A percentile compares a stretch with the other conserved stretches of the same genome.
These are phyloP conservation scores for Diaphora mendica DNA, from an alignment of 2,888 invertebrate genomes.

Conservation along the genomic window DNA sequence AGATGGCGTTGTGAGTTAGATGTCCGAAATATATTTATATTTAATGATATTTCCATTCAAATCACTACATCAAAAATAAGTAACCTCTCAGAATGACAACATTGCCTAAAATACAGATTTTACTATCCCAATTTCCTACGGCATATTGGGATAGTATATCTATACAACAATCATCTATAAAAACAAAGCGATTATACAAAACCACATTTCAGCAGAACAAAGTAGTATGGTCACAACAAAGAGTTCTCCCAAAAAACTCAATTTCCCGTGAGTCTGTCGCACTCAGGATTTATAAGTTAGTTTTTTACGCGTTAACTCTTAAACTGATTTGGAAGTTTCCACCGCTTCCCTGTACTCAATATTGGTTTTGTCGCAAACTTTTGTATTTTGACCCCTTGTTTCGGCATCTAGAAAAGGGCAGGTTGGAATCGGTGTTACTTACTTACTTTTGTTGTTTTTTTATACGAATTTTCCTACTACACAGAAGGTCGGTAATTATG, in stretches of 20 bases:
- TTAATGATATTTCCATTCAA: too few relatives aligned
- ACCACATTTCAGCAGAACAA: conserved; percentile 9
- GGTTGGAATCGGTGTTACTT: conserved; percentile 4
- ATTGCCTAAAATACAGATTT: not conserved
- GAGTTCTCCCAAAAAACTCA: conserved; percentile 36
- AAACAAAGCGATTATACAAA: not conserved
- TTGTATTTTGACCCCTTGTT: conserved; percentile 26
- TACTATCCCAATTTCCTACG: not conserved
- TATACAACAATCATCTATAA: too few relatives aligned
- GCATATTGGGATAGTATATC: not conserved
- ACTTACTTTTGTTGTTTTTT: conserved; percentile 12
- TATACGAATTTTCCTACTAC: not conserved
- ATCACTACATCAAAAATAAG: not conserved
- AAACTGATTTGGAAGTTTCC: conserved; percentile 52
- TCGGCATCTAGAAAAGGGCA: conserved; percentile 22
- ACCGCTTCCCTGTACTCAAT: conserved; percentile 32
- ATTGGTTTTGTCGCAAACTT: conserved; percentile 52
- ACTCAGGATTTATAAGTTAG: conserved; percentile 49
- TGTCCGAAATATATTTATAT: too few relatives aligned
- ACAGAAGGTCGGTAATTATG: not conserved
- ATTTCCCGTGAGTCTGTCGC: conserved; percentile 37
- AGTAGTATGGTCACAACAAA: conserved; percentile 20
- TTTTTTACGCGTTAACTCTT: conserved; percentile 54
- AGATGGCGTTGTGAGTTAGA: too few relatives aligned
- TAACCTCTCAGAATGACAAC: not conserved